Conservation (phyloP, 2,113 vertebrate genomes). For the Vimba vimba region DNA sequence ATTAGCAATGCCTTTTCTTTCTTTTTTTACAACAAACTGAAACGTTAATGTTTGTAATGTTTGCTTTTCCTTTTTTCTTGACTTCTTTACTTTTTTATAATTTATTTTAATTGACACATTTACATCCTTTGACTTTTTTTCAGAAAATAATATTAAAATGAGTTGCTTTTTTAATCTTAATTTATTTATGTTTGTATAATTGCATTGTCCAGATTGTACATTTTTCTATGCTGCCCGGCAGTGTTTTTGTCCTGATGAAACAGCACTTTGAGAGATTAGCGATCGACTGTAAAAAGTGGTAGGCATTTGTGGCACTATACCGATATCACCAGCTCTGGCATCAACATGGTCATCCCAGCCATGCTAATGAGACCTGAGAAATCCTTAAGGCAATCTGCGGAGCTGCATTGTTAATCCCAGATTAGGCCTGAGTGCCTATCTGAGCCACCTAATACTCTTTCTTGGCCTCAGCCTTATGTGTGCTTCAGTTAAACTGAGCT, state of each 20-base stretch:
- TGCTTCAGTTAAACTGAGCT: slow-evolving; percentile 35
- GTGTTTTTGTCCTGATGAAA: slow-evolving; percentile 18
- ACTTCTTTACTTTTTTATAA: background rate
- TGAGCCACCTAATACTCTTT: slow-evolving; percentile 71
- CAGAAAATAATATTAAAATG: background rate
- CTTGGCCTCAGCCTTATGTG: slow-evolving; percentile 48
- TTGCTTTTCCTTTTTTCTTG: background rate
- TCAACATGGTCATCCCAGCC: slow-evolving; percentile 43
- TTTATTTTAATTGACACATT: background rate
- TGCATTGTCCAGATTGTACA: background rate
- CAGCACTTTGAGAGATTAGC: slow-evolving; percentile 40
- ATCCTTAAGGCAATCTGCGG: slow-evolving; percentile 66
- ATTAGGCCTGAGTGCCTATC: slow-evolving; percentile 72
- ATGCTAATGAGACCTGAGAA: slow-evolving; percentile 64
- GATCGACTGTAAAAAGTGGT: slow-evolving; percentile 27
- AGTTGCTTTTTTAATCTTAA: background rate
- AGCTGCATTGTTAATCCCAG: slow-evolving; percentile 73
- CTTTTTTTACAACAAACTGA: background rate
- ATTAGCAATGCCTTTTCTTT: background rate
- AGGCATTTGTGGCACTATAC: slow-evolving; percentile 34
- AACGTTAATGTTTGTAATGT: background rate
- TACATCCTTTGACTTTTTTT: background rate
- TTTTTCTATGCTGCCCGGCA: background rate
- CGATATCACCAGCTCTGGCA: slow-evolving; percentile 48
- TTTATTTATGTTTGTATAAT: background rate